Percentiles rank a stretch among this genome's conserved stretches.
phyloP scores from a whole-genome alignment of 2,888 invertebrate species.

The Drosophila lutescens region DNA sequence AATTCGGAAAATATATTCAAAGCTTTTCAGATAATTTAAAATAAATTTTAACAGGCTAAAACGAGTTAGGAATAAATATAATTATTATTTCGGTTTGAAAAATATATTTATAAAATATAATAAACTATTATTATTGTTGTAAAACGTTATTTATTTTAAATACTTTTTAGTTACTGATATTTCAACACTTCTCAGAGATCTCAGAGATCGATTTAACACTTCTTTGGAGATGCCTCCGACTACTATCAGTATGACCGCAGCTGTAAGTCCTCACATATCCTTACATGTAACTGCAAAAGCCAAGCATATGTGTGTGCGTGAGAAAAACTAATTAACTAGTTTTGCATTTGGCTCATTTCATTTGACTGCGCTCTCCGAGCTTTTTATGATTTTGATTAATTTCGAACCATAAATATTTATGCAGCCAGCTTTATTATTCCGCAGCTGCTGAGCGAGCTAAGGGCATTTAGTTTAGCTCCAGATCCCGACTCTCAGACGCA shows the following conservation, averaged over 20 bases:
- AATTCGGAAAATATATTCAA: no score
- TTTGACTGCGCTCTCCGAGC: conserved; percentile 31
- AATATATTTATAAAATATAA: no score
- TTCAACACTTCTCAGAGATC: no score
- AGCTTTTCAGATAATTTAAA: no score
- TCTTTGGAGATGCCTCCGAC: not conserved
- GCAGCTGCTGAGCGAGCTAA: conserved; percentile 25
- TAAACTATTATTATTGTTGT: no score
- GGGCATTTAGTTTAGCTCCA: conserved; percentile 61
- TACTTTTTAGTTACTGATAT: no score
- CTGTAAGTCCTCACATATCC: conserved; percentile 14
- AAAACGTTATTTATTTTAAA: no score
- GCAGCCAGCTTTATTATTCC: conserved; percentile 56
- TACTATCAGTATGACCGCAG: not conserved
- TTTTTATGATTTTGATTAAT: conserved; percentile 68
- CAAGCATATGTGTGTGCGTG: conserved; percentile 49
- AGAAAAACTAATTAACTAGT: conserved; percentile 75
- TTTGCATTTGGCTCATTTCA: conserved; percentile 55
- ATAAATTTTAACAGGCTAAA: no score
- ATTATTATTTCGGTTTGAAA: no score
- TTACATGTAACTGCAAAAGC: conserved; percentile 28
- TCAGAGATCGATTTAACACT: no score
- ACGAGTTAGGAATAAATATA: no score
- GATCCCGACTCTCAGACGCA: conserved; percentile 30
- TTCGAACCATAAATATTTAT: conserved; percentile 74